Evolutionary conservation across 1,140 invertebrate species (phyloP).

Genomic region (Thaumatotibia leucotreta): DNA sequence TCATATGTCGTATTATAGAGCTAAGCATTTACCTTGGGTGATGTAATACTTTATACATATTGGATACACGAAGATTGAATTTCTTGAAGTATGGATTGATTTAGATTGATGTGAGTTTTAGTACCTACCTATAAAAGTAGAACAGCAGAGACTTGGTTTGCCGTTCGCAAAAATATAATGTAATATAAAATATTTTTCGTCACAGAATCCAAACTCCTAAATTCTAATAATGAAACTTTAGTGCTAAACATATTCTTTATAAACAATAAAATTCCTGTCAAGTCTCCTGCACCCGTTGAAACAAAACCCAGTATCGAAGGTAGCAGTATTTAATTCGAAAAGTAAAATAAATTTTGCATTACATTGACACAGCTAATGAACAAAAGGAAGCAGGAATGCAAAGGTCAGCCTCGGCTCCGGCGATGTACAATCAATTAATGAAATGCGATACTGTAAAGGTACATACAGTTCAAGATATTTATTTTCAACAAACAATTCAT

Average conservation of each 20-base stretch:
- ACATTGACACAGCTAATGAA: constrained; percentile 41
- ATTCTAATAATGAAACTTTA: neutral
- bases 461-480: constrained; percentile 11
- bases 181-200: neutral
- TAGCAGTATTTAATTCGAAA: constrained; percentile 26
- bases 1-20: neutral
- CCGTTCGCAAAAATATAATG: neutral
- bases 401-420: constrained; percentile 30
- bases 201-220: neutral
- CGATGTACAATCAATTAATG: constrained; percentile 31
- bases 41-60: constrained; percentile 10
- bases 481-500: constrained; percentile 5
- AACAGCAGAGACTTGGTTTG: neutral
- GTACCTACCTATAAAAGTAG: neutral
- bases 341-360: constrained; percentile 27
- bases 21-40: neutral
- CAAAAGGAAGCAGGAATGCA: constrained; percentile 23
- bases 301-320: constrained; percentile 16
- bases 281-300: neutral
- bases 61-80: constrained; percentile 11
- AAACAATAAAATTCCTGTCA: neutral
- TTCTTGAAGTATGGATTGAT: neutral
- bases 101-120: neutral
- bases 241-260: neutral
- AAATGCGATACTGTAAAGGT: constrained; percentile 17